Evolutionary conservation across 2,113 vertebrate genomes (phyloP), one percentile per base, ranked within the genome.

Genomic region (Rhinoptilus africanus): DNA sequence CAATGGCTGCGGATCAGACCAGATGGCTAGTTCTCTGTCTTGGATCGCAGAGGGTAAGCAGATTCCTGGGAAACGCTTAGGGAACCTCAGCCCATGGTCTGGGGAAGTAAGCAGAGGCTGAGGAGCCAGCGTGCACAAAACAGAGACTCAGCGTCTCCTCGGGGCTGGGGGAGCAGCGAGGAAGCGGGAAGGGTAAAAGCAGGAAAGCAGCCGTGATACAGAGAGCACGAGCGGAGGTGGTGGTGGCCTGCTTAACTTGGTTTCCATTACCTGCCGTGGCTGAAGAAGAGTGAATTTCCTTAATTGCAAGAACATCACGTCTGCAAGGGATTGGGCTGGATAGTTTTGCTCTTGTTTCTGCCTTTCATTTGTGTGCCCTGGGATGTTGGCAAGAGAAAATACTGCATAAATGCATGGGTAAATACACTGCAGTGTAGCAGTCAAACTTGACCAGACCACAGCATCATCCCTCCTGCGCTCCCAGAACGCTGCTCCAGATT

Each of bases 121-220:
- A 73, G 50, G 41, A 71, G 24, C 27, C 10, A 43, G 68, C 1
- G 1, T 53, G 57, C 39, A 19, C 3, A 4, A 35, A 37, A 17
- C 0, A 3, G 32, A 74, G 56, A 47, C 14, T 3, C 0, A 0
- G 1, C 2, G 0, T 69, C 60, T 67, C 32, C 53, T 62, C 24
- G 15, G 19, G 22, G 18, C 37, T 79, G 15, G 14, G 20, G 28
- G 30, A 84, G 63, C 43, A 41, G 35, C 12, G 12, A 4, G 1
- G 27, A 39, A 83, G 54, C 24, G 35, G 59, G n/a, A 77, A 72
- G 30, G 14, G 27, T 74, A 50, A 32, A 84, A 71, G 12, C 75
- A 56, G 84, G 39, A 84, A 67, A 74, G 37, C 28, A 77, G 26
- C 37, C 89, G 64, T 2, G 2, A 26, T 35, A 45, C 4, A 2